A percentile compares a stretch with the other conserved stretches of the same genome.
Conservation (phyloP, 2,888 invertebrate genomes). For the Deilephila porcellus region DNA sequence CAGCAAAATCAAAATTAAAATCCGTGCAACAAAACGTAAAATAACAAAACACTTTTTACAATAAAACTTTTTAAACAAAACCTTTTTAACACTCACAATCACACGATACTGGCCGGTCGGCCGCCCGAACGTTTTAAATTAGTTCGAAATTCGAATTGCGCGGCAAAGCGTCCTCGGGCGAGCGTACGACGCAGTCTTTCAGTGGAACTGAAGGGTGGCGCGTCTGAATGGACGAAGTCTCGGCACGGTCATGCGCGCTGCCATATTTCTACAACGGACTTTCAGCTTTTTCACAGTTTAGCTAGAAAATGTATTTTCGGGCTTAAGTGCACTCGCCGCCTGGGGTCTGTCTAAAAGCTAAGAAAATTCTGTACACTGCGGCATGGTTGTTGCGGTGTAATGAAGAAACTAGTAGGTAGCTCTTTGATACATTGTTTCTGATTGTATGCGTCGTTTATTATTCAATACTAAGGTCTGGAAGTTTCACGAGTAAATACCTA, state of each 20-base stretch:
- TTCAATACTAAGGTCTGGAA: background rate
- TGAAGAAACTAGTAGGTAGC: background rate
- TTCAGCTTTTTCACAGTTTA: slow-evolving; percentile 62
- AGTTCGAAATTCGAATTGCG: slow-evolving; percentile 67
- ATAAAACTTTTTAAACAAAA: slow-evolving; percentile 14
- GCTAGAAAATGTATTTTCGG: slow-evolving; percentile 29
- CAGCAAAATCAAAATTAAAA: slow-evolving; percentile 6
- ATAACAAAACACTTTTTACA: slow-evolving; percentile 19
- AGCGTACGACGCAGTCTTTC: slow-evolving; percentile 68
- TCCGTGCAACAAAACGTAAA: slow-evolving; percentile 17
- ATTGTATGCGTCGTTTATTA: background rate
- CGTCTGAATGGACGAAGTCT: slow-evolving; percentile 64
- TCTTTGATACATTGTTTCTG: background rate
- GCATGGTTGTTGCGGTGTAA: slow-evolving; percentile 3
- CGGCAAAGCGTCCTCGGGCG: slow-evolving; percentile 68
- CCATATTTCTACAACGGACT: slow-evolving; percentile 57
- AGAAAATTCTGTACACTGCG: slow-evolving; percentile 35
- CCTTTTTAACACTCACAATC: slow-evolving; percentile 16
- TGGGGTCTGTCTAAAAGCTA: slow-evolving; percentile 46
- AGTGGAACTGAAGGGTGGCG: slow-evolving; percentile 73
- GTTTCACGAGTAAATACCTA: no score
- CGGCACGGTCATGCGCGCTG: slow-evolving; percentile 71
- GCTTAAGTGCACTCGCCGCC: slow-evolving; percentile 39
- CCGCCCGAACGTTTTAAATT: slow-evolving; percentile 55
- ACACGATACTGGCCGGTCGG: slow-evolving; percentile 52